Percentiles rank a stretch among this genome's conserved stretches.
Evolutionary conservation across 92 coral and sea anemone species (phyloP).

Genomic region (Montipora capitata): DNA sequence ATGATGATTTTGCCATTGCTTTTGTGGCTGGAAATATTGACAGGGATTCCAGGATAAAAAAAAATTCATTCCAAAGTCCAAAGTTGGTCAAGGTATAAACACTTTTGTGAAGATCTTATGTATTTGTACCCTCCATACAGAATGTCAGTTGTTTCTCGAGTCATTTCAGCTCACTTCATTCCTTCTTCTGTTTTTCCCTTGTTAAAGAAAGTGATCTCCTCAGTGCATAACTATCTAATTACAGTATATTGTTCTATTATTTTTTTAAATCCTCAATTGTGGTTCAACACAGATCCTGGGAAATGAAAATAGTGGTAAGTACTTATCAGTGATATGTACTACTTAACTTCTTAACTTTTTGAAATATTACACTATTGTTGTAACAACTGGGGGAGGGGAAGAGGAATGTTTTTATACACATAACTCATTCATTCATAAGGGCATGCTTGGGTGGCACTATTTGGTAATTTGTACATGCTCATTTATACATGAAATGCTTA

Average conservation of each 20-base stretch:
- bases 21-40: slow-evolving; percentile 12
- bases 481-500: neutral
- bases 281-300: neutral
- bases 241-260: neutral
- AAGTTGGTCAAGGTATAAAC: neutral
- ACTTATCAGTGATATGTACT: neutral
- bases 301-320: neutral
- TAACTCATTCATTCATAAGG: neutral
- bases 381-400: neutral
- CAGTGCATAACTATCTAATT: neutral
- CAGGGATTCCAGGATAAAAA: slow-evolving; percentile 3
- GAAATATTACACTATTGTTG: neutral
- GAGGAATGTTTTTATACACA: neutral
- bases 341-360: neutral
- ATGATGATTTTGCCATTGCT: neutral
- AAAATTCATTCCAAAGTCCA: slow-evolving; percentile 9
- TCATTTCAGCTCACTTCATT: neutral
- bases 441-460: neutral
- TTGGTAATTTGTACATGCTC: neutral
- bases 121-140: neutral
- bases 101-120: neutral
- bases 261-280: neutral
- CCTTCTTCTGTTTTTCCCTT: neutral
- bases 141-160: neutral
- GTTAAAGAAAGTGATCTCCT: neutral